These are phyloP conservation scores for Eubasilissa regina DNA, from an alignment of 1,140 invertebrate species.

Conservation along the genomic window DNA sequence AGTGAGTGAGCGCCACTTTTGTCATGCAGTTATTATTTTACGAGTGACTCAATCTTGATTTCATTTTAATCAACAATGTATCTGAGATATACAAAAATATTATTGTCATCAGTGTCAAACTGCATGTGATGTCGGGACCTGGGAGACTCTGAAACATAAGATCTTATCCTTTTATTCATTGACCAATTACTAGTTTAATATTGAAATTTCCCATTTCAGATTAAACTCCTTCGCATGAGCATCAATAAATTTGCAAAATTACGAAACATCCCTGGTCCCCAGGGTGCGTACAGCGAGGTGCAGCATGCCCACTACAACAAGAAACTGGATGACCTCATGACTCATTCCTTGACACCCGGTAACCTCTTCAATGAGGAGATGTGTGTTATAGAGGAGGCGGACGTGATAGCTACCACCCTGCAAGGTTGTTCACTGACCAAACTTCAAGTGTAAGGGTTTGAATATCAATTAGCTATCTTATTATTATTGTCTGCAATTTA, in stretches of 20 bases:
- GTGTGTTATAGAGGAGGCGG: background rate
- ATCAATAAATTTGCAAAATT: background rate
- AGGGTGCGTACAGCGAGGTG: background rate
- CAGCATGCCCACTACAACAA: background rate
- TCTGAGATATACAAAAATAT: too few species aligned
- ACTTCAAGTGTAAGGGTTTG: background rate
- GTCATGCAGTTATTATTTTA: too few species aligned
- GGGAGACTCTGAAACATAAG: too few species aligned
- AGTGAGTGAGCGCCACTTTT: too few species aligned
- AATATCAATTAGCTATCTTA: too few species aligned
- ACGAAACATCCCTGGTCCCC: background rate
- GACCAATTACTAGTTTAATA: too few species aligned
- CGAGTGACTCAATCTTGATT: too few species aligned
- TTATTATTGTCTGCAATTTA: too few species aligned
- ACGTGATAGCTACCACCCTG: conserved; percentile 10
- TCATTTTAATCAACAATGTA: too few species aligned
- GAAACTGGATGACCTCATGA: conserved; percentile 5
- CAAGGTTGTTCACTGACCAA: background rate
- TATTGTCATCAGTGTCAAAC: too few species aligned
- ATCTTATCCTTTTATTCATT: too few species aligned
- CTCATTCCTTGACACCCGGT: background rate
- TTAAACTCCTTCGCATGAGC: background rate
- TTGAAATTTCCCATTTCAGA: background rate
- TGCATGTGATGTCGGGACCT: too few species aligned
- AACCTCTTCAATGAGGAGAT: conserved; percentile 2